Conservation (phyloP, 2,797 vertebrate species). For the Sebastes diploproa region DNA sequence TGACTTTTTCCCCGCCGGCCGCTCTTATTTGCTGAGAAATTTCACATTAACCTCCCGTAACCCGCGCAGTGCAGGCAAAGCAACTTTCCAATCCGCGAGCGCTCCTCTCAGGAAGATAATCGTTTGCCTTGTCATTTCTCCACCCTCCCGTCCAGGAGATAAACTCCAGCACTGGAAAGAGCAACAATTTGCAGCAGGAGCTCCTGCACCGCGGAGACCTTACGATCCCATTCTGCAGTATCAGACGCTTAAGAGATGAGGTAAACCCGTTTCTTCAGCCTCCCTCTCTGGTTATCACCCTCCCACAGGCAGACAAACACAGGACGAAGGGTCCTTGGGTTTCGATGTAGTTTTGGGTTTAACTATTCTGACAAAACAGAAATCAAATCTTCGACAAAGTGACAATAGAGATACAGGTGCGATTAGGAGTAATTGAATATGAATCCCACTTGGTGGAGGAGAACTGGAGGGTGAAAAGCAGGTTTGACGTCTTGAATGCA, state of each 20-base stretch:
- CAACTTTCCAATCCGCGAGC: slow-evolving; percentile 63
- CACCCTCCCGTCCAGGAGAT: slow-evolving; percentile 51
- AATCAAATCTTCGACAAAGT: slow-evolving; percentile 52
- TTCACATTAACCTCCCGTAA: slow-evolving; percentile 77
- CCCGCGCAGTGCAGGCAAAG: slow-evolving; percentile 55
- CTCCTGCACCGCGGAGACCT: slow-evolving; percentile 61
- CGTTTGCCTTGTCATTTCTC: slow-evolving; percentile 73
- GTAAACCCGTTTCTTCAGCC: slow-evolving; percentile 51
- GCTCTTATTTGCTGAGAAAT: slow-evolving; percentile 72
- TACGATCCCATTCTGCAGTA: slow-evolving; percentile 69
- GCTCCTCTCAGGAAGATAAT: slow-evolving; percentile 67
- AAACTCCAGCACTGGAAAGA: slow-evolving; percentile 65
- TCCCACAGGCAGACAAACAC: slow-evolving; percentile 48
- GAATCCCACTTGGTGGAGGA: slow-evolving; percentile 15
- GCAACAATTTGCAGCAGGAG: slow-evolving; percentile 69
- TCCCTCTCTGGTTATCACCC: slow-evolving; percentile 58
- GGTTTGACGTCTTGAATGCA: slow-evolving; percentile 15
- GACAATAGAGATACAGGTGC: slow-evolving; percentile 36
- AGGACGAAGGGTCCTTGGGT: slow-evolving; percentile 2
- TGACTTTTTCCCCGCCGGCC: slow-evolving; percentile 36
- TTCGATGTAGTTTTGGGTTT: slow-evolving; percentile 45
- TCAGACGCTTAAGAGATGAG: slow-evolving; percentile 71
- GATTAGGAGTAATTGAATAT: slow-evolving; percentile 60
- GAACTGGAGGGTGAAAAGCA: neutral
- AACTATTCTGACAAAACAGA: slow-evolving; percentile 50